A percentile compares a stretch with the other conserved stretches of the same genome.
These are phyloP conservation scores for Chironomus striatipennis DNA, from an alignment of 1,140 invertebrate species.

Conservation along the genomic window DNA sequence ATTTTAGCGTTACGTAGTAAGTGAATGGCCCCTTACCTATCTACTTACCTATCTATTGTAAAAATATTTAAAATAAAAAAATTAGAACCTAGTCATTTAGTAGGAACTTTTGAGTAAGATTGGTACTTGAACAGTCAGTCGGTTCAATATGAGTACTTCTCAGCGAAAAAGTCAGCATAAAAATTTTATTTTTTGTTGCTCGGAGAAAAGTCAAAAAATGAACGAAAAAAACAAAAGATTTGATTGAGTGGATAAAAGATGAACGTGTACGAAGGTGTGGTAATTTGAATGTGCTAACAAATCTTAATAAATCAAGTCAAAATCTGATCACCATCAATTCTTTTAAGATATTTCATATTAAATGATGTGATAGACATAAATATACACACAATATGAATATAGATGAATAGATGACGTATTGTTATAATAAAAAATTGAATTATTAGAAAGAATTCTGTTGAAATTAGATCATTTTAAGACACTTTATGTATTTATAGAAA, in stretches of 20 bases:
- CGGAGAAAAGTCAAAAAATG: background rate
- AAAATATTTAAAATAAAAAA: no score
- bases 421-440: background rate
- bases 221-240: constrained; percentile 4
- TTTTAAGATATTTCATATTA: background rate
- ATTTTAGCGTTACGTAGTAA: no score
- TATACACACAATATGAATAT: no score
- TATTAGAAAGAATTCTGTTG: background rate
- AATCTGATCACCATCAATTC: background rate
- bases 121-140: no score
- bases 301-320: constrained; percentile 9
- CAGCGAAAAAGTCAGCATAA: no score
- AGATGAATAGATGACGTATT: background rate
- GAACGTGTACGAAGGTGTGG: background rate
- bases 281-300: constrained; percentile 14
- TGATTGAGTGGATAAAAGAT: constrained; percentile 8
- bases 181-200: no score
- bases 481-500: background rate
- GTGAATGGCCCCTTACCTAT: no score
- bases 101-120: no score
- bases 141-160: no score
- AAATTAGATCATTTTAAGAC: background rate
- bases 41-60: no score
- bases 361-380: constrained; percentile 7
- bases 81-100: no score